phyloP scores from a whole-genome alignment of 2,113 vertebrate genomes.

The Crotalus tigris region DNA sequence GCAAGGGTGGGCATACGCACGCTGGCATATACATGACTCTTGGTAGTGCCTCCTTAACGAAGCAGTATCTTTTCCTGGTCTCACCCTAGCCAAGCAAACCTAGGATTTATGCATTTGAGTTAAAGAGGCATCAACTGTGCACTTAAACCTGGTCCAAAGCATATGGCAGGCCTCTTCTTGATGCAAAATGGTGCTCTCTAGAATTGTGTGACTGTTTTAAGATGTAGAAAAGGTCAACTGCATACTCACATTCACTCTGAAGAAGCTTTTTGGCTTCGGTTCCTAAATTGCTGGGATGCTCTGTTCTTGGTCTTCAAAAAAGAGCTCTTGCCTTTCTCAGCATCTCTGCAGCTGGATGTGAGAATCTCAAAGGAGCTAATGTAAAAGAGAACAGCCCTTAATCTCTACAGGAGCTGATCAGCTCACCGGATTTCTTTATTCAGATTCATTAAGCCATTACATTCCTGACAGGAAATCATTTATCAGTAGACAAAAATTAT shows the following conservation, averaged over 20 bases:
- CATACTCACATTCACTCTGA: not conserved
- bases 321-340: not conserved
- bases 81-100: not conserved
- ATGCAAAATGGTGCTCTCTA: not conserved
- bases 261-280: not conserved
- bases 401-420: not conserved
- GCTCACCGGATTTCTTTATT: not conserved
- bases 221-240: not conserved
- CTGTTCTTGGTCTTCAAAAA: not conserved
- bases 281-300: not conserved
- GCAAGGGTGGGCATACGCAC: not conserved
- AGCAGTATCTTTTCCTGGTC: not conserved
- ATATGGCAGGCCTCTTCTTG: not conserved
- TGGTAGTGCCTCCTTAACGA: not conserved
- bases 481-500: not conserved
- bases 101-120: not conserved
- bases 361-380: not conserved
- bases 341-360: not conserved
- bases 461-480: not conserved
- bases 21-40: not conserved
- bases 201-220: not conserved
- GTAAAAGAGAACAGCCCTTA: not conserved
- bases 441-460: not conserved
- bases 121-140: not conserved
- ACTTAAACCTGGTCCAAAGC: not conserved